Base-by-base conservation (phyloP, 2,888 invertebrate genomes). In the Neocrepidodera transversa region DNA sequence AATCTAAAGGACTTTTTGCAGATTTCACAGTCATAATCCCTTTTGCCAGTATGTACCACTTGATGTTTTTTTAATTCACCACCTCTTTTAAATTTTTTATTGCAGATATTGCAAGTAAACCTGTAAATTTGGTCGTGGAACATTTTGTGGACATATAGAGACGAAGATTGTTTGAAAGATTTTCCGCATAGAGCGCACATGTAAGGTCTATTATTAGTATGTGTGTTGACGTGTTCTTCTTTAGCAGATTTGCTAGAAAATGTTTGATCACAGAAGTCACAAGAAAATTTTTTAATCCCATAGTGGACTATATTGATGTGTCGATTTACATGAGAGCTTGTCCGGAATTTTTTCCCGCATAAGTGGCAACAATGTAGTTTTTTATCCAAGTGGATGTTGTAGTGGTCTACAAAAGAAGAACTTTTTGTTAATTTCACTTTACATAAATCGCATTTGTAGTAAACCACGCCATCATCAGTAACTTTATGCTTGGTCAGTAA, bases 101-200 rank as follows among this genome's bases (percentile, higher is more conserved):
- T 79, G 71, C 87, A 87, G 32, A 79, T 71, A 52, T 75, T 67
- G 71, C 86, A 86, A 16, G 71, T 57, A 63, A 79, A 80, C 14
- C 74, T 75, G 56, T 78, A 76, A 7, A 55, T 56, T 17, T 70
- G 40, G 4, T 54, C 53, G 54, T 74, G 74, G 42, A 68, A 71
- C 43, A 65, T 60, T 59, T 71, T 71, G 55, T 74, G 74, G 2
- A 71, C 64, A 35, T 69, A 65, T 6, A 74, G 57, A 1, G 84
- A 83, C 1, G 84, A 82, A 40, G 79, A 70, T 1, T 85, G 84
- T 47, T 82, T 82, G 63, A 82, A 84, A 3, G 79, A 78, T 64
- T 81, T 82, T 0, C 84, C 83, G 73, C 86, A 86, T 30, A 77
- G 66, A 55, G 84, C 83, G 68, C 86, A 86, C 16, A 83, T 76